Base-by-base conservation (phyloP, 2,113 vertebrate genomes). In the Seriola dumerili region DNA sequence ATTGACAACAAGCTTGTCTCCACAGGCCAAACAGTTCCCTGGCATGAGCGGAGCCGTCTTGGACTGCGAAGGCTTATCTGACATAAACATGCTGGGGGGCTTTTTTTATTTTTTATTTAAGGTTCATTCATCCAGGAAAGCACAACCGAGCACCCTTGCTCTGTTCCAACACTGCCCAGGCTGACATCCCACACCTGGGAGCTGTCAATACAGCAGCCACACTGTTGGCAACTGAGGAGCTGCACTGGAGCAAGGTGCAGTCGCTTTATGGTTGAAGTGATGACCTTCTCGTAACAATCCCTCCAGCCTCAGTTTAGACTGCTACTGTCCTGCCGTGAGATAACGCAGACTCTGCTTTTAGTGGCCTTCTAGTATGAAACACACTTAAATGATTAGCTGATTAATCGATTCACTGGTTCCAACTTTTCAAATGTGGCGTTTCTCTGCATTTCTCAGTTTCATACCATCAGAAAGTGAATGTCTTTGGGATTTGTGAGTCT, bases 91-190 rank as follows among this genome's bases (percentile, higher is more conserved):
- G 57, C 48, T 44, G 62, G 36, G 38, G 25, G 16, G 0, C 19
- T 10, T 67, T 58, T 64, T 71, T 46, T 62, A 38, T n/a, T 62
- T 64, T 65, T 54, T 6, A 77, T 63, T 69, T 50, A 76, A 48
- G 38, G n/a, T 75, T 81, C 57, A 83, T 57, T 82, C 78, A 88
- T 85, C 50, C 71, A 59, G 64, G 38, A 63, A 72, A 81, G 59
- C 61, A 73, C 67, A 89, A 59, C 17, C 8, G 29, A 64, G 14
- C 59, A 64, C 44, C 36, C 1, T 36, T 17, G 71, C 40, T 67
- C 54, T 78, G 79, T 87, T 71, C 59, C 36, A 21, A 34, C 44
- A 77, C 70, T 19, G 4, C 29, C 16, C 17, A 8, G 48, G 75
- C 71, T 83, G 14, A 0, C 12, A 4, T 11, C 23, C 50, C 71